Conservation (phyloP, 1,140 invertebrate genomes). For the Linepithema humile region DNA sequence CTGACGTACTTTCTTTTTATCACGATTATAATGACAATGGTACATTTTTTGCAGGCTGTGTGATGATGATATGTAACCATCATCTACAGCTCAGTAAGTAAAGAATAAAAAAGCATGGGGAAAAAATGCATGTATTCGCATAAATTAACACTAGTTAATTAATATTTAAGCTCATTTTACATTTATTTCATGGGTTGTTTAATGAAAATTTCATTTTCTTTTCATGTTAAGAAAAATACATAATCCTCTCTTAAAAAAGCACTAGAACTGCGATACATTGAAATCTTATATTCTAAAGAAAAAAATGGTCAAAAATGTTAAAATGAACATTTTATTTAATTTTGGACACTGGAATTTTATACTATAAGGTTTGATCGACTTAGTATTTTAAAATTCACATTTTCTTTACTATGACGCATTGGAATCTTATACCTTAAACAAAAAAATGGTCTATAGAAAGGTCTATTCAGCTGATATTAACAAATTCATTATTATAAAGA, state of each 20-base stretch:
- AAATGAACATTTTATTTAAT: too few species aligned
- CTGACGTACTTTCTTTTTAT: constrained; percentile 21
- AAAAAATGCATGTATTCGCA: constrained; percentile 52
- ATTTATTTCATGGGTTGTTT: constrained; percentile 19
- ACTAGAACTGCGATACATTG: too few species aligned
- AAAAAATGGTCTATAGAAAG: too few species aligned
- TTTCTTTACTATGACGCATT: too few species aligned
- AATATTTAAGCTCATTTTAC: constrained; percentile 44
- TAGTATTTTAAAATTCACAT: too few species aligned
- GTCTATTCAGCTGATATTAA: too few species aligned
- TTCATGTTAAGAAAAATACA: background rate
- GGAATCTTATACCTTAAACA: too few species aligned
- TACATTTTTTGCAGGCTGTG: constrained; percentile 80
- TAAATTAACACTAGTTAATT: constrained; percentile 9
- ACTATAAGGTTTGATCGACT: too few species aligned
- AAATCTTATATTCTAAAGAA: too few species aligned
- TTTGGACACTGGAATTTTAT: too few species aligned
- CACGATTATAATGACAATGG: constrained; percentile 60
- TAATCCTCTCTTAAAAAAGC: background rate
- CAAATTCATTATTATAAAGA: too few species aligned
- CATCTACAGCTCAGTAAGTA: constrained; percentile 81
- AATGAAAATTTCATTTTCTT: constrained; percentile 4
- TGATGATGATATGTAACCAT: constrained; percentile 82
- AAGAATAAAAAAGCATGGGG: constrained; percentile 68
- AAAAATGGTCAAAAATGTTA: too few species aligned